Conservation (phyloP, 2,888 invertebrate genomes). For the Patella depressa region DNA sequence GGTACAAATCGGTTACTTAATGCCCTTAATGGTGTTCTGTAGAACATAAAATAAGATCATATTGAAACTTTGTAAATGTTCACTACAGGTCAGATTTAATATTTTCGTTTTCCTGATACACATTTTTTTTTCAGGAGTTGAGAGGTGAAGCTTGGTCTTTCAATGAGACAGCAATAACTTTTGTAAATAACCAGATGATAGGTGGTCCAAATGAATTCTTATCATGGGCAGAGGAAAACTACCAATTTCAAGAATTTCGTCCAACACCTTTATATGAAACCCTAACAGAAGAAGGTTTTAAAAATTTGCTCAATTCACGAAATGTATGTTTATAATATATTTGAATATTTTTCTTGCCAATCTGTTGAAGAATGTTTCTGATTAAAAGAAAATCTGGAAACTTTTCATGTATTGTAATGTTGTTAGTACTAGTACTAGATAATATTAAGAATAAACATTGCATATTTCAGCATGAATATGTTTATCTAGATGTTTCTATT, state of each 20-base stretch:
- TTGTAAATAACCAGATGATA: slow-evolving; percentile 62
- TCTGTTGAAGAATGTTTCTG: too few relatives aligned
- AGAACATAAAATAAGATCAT: too few relatives aligned
- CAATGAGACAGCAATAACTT: slow-evolving; percentile 64
- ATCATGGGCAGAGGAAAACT: slow-evolving; percentile 66
- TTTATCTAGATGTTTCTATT: slow-evolving; percentile 66
- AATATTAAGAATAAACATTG: neutral
- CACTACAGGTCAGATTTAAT: too few relatives aligned
- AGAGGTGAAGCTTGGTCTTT: slow-evolving; percentile 70
- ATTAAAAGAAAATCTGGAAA: too few relatives aligned
- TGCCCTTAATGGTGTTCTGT: too few relatives aligned
- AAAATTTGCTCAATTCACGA: slow-evolving; percentile 59
- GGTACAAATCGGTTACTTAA: slow-evolving; percentile 42
- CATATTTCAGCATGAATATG: slow-evolving; percentile 60
- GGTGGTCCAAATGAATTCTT: slow-evolving; percentile 68
- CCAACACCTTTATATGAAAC: slow-evolving; percentile 64
- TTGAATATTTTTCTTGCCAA: neutral
- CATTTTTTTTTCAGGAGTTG: slow-evolving; percentile 55
- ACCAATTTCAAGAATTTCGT: slow-evolving; percentile 67
- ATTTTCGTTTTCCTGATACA: neutral
- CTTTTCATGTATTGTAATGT: neutral
- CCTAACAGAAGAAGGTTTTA: slow-evolving; percentile 68
- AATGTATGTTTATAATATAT: slow-evolving; percentile 47
- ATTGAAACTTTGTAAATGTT: too few relatives aligned
- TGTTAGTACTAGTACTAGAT: neutral